Percentiles rank a stretch among this genome's conserved stretches.
These are phyloP conservation scores for Xerus inauris DNA, from an alignment of 2,113 vertebrate genomes.

Conservation along the genomic window DNA sequence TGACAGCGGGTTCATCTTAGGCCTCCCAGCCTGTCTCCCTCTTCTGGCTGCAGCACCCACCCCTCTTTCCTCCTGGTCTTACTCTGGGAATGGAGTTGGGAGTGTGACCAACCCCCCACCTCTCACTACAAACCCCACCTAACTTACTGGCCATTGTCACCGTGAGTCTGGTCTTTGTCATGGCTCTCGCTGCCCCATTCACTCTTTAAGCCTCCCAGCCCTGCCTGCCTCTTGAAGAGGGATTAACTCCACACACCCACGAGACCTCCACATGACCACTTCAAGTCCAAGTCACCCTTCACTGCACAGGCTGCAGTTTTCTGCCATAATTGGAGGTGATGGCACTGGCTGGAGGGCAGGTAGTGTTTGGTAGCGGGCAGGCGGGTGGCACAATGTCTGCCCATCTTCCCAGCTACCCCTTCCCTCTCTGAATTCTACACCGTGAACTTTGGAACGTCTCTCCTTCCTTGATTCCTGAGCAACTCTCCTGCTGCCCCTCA, in stretches of 20 bases:
- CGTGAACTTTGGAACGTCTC: background rate
- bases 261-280: background rate
- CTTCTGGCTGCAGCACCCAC: background rate
- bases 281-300: background rate
- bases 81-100: background rate
- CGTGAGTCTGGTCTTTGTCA: background rate
- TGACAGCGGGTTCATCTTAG: background rate
- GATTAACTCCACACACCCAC: background rate
- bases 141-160: constrained; percentile 55
- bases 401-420: background rate
- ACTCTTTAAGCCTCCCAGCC: background rate
- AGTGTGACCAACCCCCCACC: background rate
- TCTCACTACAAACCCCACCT: background rate
- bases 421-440: background rate
- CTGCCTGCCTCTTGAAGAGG: background rate
- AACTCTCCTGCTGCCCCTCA: background rate
- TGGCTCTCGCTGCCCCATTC: background rate
- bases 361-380: background rate
- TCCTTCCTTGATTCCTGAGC: background rate
- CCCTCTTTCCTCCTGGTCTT: background rate
- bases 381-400: background rate
- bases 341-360: background rate
- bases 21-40: background rate
- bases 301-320: background rate
- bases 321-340: background rate